Percentiles rank a stretch among this genome's conserved stretches.
Conservation (phyloP, 1,140 invertebrate species). For the Eupristina koningsbergeri region DNA sequence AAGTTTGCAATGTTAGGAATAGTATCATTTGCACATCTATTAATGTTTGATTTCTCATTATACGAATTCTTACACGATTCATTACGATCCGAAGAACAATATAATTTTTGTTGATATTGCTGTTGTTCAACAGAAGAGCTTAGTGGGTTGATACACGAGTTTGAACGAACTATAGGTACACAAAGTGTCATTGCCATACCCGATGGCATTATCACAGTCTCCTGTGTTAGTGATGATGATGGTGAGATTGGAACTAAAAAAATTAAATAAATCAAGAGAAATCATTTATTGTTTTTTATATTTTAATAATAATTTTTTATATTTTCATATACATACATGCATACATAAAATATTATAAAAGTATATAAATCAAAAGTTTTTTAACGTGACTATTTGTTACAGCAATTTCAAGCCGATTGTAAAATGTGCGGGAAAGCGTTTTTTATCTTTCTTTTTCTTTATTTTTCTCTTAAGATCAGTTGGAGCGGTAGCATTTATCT, state of each 20-base stretch:
- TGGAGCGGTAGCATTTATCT: no score
- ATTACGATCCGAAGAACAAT: constrained; percentile 3
- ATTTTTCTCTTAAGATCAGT: no score
- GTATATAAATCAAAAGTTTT: no score
- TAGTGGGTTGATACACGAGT: constrained; percentile 72
- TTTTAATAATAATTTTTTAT: no score
- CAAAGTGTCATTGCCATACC: constrained; percentile 82
- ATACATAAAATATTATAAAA: no score
- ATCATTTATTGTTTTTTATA: background rate
- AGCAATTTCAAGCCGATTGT: no score
- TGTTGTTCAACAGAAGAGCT: constrained; percentile 64
- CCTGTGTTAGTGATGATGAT: constrained; percentile 71
- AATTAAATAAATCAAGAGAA: background rate
- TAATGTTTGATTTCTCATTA: background rate
- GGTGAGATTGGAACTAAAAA: constrained; percentile 66
- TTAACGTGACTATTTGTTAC: no score
- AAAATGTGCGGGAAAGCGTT: no score
- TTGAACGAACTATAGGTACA: constrained; percentile 76
- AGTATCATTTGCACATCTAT: constrained; percentile 52
- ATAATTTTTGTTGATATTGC: constrained; percentile 9
- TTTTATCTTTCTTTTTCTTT: no score
- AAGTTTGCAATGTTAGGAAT: constrained; percentile 79
- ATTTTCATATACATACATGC: no score
- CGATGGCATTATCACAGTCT: constrained; percentile 86
- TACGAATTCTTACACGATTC: constrained; percentile 23